A percentile compares a stretch with the other conserved stretches of the same genome.
These are phyloP conservation scores for Agrochola macilenta DNA, from an alignment of 2,888 invertebrate species.

Conservation along the genomic window DNA sequence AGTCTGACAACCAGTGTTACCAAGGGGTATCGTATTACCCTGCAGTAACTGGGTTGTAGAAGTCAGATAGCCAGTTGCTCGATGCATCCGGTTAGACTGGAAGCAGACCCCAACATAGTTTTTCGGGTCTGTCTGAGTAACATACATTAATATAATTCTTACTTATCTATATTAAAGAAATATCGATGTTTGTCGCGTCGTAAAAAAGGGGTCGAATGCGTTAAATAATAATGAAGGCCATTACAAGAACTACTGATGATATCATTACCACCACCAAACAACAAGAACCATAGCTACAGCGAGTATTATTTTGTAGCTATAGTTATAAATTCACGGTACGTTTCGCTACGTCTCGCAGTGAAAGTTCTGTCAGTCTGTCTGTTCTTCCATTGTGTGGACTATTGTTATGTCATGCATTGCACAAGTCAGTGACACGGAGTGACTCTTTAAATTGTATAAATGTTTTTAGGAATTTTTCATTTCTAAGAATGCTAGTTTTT, in stretches of 20 bases:
- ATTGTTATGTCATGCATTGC: conserved; percentile 55
- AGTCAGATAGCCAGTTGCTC: too few species aligned
- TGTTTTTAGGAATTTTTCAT: background rate
- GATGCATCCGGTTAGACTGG: too few species aligned
- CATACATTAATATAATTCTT: too few species aligned
- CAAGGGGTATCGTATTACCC: too few species aligned
- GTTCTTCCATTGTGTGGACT: conserved; percentile 41
- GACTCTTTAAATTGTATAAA: conserved; percentile 7
- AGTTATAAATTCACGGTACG: conserved; percentile 29
- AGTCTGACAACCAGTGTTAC: too few species aligned
- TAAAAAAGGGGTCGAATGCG: background rate
- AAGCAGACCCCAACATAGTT: too few species aligned
- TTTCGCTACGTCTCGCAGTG: conserved; percentile 36
- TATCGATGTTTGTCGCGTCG: background rate
- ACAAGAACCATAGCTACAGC: background rate
- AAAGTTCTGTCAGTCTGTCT: conserved; percentile 51
- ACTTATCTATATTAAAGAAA: background rate
- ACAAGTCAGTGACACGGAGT: conserved; percentile 43
- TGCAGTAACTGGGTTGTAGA: too few species aligned
- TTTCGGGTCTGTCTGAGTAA: too few species aligned
- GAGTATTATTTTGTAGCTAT: background rate
- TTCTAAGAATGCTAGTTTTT: background rate
- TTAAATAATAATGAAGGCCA: background rate
- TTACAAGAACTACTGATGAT: background rate
- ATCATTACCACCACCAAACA: background rate